Evolutionary conservation across 1,140 invertebrate species (phyloP), one percentile per base, ranked within the genome.

Genomic region (Caerostris darwini): DNA sequence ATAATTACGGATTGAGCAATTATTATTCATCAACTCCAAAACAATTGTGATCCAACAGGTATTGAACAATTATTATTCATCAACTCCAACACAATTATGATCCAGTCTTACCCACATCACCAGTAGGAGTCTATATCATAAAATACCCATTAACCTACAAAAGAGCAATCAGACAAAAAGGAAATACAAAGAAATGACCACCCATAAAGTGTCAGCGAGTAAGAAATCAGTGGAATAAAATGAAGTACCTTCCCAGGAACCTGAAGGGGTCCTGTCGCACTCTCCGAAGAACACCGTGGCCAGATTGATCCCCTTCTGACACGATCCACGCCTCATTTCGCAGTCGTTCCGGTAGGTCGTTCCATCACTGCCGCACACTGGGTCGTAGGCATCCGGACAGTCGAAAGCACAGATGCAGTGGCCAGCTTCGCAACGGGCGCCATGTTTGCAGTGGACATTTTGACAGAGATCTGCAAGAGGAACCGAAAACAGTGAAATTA

Each of bases 361-460:
- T 96, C 97, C 97, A 95, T 98, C 97, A 95, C 97, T 98, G 71
- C 98, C 98, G 96, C 98, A 99, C 57, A 99, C 98, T 54, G 97
- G 97, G 54, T 96, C 96, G 50, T 95, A 95, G 7, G 93, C 94
- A 17, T 94, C 67, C 5, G 96, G 96, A 96, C 98, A 99, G 94
- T 97, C 97, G 83, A 97, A 97, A 3, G 98, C 98, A 95, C 98
- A 99, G 6, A 98, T 97, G 96, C 98, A 99, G 71, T 97, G 97
- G 0, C 98, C 98, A 64, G 97, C 97, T 95, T 98, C 97, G 96
- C 98, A 99, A 57, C 97, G 97, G 19, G 97, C 98, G 7, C 98
- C 98, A 96, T 97, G 97, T 94, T 97, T 97, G 96, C 98, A 99
- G 95, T 97, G 97, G 7, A 98, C 97, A 81, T 97, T 97, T 93